Evolutionary conservation across 2,797 vertebrate genomes (phyloP).

Genomic region (Catharus ustulatus): DNA sequence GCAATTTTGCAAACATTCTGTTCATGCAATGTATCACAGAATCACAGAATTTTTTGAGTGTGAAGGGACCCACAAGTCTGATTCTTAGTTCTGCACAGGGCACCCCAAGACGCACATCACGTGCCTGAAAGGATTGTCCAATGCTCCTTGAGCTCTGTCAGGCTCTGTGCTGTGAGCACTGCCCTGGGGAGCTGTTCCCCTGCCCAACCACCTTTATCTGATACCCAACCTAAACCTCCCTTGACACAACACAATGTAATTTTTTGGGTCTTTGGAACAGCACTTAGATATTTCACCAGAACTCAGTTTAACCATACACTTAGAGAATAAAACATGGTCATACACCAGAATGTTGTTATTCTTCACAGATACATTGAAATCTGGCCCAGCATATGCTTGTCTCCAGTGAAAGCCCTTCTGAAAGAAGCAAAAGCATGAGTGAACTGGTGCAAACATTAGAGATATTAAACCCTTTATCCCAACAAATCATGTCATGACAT

Average conservation of each 20-base stretch:
- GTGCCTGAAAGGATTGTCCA: neutral
- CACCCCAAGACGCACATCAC: neutral
- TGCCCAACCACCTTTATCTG: rapidly evolving
- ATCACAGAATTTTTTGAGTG: neutral
- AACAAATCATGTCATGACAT: neutral
- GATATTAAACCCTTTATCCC: neutral
- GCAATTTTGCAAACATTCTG: neutral
- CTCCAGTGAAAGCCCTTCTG: neutral
- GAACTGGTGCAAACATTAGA: neutral
- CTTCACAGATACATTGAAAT: neutral
- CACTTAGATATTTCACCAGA: neutral
- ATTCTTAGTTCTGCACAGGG: neutral
- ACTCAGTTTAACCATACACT: neutral
- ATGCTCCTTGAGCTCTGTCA: neutral
- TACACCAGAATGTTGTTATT: neutral
- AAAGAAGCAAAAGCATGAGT: neutral
- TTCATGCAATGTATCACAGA: neutral
- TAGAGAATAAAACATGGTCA: neutral
- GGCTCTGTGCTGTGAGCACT: rapidly evolving
- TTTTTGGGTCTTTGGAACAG: neutral
- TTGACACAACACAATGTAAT: neutral
- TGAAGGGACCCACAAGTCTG: neutral
- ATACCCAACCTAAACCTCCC: too few relatives aligned
- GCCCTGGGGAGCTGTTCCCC: neutral
- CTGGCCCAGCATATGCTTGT: neutral